A percentile compares a stretch with the other conserved stretches of the same genome.
Evolutionary conservation across 2,797 vertebrate species (phyloP).

Genomic region (Cetoscarus ocellatus): DNA sequence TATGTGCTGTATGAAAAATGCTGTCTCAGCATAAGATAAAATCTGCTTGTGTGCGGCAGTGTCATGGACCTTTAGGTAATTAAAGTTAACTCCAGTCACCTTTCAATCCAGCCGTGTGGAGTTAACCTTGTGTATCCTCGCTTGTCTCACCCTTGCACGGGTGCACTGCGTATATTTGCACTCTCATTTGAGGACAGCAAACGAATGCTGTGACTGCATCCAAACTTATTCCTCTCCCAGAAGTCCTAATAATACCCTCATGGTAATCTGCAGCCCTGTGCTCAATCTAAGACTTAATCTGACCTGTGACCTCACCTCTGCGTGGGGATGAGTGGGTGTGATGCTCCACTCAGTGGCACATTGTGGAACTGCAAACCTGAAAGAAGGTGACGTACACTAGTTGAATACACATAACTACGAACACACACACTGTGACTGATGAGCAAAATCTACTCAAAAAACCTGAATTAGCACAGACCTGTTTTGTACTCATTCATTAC

Average conservation of each 20-base stretch:
- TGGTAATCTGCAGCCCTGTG: conserved; percentile 30
- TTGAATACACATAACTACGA: not conserved
- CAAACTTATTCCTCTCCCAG: conserved; percentile 19
- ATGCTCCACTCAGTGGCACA: conserved; percentile 9
- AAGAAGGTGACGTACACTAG: not conserved
- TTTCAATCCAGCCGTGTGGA: conserved; percentile 38
- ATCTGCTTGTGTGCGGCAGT: not conserved
- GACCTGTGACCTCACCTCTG: conserved; percentile 12
- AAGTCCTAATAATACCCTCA: not conserved
- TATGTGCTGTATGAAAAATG: not conserved
- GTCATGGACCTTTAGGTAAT: conserved; percentile 43
- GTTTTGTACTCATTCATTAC: too few relatives aligned
- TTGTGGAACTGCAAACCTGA: conserved; percentile 15
- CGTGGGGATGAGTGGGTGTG: not conserved
- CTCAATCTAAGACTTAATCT: not conserved
- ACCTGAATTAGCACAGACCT: too few relatives aligned
- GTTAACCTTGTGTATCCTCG: conserved; percentile 57
- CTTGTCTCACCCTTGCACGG: conserved; percentile 9
- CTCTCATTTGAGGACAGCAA: not conserved
- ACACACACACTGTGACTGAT: not conserved
- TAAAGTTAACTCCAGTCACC: conserved; percentile 49
- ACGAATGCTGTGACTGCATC: not conserved
- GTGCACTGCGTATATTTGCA: conserved; percentile 1
- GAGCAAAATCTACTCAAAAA: too few relatives aligned
- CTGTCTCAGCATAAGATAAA: not conserved